Base-by-base conservation (phyloP, 2,888 invertebrate species). In the Heliconius ethilla region DNA sequence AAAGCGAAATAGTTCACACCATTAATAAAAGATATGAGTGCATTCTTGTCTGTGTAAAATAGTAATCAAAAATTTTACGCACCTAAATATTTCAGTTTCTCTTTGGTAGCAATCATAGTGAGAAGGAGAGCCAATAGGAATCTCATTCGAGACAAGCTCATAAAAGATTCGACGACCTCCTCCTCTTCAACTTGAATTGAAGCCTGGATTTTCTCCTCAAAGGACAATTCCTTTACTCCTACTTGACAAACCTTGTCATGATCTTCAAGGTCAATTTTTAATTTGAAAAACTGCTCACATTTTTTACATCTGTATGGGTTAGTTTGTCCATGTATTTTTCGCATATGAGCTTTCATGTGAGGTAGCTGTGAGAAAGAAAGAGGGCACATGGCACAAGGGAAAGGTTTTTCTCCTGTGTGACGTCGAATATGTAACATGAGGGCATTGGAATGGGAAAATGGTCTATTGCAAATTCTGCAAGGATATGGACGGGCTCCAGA, bases 321-420 rank as follows among this genome's bases (percentile, higher is more conserved):
- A 80, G 95, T 95, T 82, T 97, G 96, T 51, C 97, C 96, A 88
- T 98, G 98, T 76, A 98, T 97, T 85, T 97, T 97, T 80, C 96
- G 95, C 97, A 98, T 97, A 88, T 98, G 98, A 80, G 97, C 97
- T 90, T 98, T 98, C 90, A 98, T 96, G 86, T 98, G 98, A 0
- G 98, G 97, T 78, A 98, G 89, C 87, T 98, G 98, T 0, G 97
- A 96, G 88, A 98, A 98, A 1, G 96, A 96, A 62, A 96, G 95
- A 62, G 96, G 96, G 85, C 97, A 97, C 83, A 96, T 91, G 22
- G 96, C 92, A 86, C 97, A 97, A 27, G 86, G 95, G 87, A 98
- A 98, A 0, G 98, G 98, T 84, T 97, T 97, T 88, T 98, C 98
- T 0, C 98, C 98, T 0, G 98, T 98, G 86, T 98, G 98, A 22